Conservation (phyloP, 2,797 vertebrate species). For the Poecilia gillii region DNA sequence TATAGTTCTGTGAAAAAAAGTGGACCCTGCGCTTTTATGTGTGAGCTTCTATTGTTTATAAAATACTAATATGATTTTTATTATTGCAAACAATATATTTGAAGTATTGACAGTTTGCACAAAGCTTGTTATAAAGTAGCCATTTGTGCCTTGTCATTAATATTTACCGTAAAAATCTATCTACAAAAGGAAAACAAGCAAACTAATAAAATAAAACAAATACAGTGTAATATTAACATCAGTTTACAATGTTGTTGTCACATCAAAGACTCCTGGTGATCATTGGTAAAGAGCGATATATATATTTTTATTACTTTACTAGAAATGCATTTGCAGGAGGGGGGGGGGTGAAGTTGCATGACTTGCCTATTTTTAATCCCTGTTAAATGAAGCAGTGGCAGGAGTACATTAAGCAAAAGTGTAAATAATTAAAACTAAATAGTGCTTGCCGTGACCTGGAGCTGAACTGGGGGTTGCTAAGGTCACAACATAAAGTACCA, state of each 20-base stretch:
- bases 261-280: neutral
- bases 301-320: neutral
- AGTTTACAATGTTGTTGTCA: neutral
- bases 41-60: neutral
- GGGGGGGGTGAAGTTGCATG: too few relatives aligned
- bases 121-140: neutral
- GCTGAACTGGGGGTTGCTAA: constrained; percentile 15
- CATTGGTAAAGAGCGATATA: neutral
- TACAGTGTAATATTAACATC: neutral
- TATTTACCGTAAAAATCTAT: neutral
- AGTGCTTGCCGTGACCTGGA: constrained; percentile 7
- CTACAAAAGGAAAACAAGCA: neutral
- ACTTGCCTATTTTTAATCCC: neutral
- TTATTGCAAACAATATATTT: too few relatives aligned
- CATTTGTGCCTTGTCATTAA: neutral
- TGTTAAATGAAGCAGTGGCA: constrained; percentile 18
- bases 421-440: constrained; percentile 12
- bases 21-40: neutral
- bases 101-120: too few relatives aligned
- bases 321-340: neutral
- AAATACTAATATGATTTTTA: too few relatives aligned
- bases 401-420: constrained; percentile 1
- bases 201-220: neutral
- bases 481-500: constrained; percentile 1
- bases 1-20: neutral